Evolutionary conservation across 2,888 invertebrate species (phyloP).

Genomic region (Melitaea athalia): DNA sequence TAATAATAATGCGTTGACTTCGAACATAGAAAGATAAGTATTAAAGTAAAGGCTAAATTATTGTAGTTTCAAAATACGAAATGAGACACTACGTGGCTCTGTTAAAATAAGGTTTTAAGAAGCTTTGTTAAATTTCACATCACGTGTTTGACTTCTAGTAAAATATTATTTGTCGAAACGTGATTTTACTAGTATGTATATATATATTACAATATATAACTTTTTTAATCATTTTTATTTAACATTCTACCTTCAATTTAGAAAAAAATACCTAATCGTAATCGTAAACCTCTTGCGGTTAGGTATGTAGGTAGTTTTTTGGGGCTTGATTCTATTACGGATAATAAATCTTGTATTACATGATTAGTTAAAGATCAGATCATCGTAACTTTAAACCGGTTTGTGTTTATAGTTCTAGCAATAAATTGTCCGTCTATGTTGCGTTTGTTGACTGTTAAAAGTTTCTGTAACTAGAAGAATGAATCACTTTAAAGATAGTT

Average conservation of each 20-base stretch:
- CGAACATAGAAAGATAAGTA: no score
- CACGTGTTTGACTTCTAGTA: no score
- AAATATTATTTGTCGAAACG: no score
- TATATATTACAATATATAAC: no score
- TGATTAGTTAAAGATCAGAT: background rate
- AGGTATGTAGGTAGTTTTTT: background rate
- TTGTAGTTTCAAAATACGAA: no score
- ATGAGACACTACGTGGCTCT: no score
- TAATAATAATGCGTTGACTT: no score
- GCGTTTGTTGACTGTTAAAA: background rate
- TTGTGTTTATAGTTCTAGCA: background rate
- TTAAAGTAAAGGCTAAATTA: no score
- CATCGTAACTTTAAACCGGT: background rate
- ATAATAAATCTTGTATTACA: background rate
- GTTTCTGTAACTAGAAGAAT: background rate
- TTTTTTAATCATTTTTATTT: no score
- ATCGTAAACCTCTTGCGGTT: background rate
- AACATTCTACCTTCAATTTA: background rate
- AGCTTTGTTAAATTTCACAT: no score
- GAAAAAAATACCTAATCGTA: background rate
- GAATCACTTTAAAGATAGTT: conserved; percentile 3
- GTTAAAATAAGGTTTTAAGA: no score
- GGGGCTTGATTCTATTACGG: background rate
- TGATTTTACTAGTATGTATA: no score
- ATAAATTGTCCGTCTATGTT: background rate